Percentiles rank a stretch among this genome's conserved stretches.
Conservation (phyloP, 2,113 vertebrate genomes). For the Hydrochoerus hydrochaeris region DNA sequence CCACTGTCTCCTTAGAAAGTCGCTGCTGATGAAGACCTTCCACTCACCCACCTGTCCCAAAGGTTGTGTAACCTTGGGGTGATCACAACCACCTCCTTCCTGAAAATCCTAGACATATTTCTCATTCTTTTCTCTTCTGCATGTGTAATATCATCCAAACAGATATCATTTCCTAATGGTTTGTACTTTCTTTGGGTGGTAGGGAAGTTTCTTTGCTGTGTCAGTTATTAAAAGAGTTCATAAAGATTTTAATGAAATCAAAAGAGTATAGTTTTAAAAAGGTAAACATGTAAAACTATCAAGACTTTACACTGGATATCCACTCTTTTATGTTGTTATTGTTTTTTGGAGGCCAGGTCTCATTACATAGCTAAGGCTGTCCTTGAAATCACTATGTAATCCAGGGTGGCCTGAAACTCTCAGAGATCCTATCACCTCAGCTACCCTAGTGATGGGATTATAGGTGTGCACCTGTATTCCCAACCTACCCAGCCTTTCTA, state of each 20-base stretch:
- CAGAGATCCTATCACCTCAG: background rate
- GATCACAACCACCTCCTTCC: background rate
- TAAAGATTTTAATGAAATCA: no score
- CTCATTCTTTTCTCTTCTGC: background rate
- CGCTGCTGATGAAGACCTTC: no score
- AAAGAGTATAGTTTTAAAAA: background rate
- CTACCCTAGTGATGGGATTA: background rate
- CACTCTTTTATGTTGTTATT: no score
- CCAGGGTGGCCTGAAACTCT: background rate
- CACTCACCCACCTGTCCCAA: background rate
- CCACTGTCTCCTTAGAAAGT: background rate
- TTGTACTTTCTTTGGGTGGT: background rate
- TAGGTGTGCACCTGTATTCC: background rate
- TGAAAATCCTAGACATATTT: no score
- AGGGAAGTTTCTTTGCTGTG: background rate
- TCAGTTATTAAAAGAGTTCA: no score
- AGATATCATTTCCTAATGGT: background rate
- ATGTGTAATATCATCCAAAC: background rate
- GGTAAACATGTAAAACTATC: background rate
- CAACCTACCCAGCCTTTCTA: no score
- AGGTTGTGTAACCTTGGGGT: background rate
- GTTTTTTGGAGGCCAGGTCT: no score
- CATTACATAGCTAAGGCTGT: no score
- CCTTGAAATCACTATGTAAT: background rate
- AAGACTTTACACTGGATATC: background rate